These are phyloP conservation scores for Cetonia aurata DNA, from an alignment of 2,888 invertebrate species.

Conservation along the genomic window DNA sequence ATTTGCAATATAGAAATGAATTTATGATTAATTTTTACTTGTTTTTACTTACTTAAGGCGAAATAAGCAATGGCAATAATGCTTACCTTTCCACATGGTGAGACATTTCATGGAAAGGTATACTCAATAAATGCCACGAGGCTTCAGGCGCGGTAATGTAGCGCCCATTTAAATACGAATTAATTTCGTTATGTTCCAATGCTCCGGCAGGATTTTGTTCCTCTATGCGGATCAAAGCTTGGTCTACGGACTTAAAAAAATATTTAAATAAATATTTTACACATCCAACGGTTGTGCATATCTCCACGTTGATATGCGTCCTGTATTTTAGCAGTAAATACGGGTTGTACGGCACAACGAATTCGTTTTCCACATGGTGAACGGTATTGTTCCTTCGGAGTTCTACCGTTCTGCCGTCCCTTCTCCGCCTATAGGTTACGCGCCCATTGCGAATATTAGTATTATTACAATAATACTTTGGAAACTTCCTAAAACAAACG, in stretches of 20 bases:
- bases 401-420: conserved; percentile 45
- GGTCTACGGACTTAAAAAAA: conserved; percentile 31
- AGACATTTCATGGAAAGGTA: conserved; percentile 3
- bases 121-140: conserved; percentile 7
- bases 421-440: too few species aligned
- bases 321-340: conserved; percentile 51
- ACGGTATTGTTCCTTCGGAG: background rate
- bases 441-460: too few species aligned
- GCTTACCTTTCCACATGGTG: conserved; percentile 39
- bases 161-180: background rate
- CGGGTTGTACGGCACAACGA: too few species aligned
- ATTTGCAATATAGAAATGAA: too few species aligned
- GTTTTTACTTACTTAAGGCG: too few species aligned
- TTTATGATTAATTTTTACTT: too few species aligned
- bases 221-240: too few species aligned
- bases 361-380: conserved; percentile 55
- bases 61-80: too few species aligned
- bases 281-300: conserved; percentile 49
- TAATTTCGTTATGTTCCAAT: too few species aligned
- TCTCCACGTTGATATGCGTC: conserved; percentile 57
- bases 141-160: conserved; percentile 21
- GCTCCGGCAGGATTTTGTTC: background rate
- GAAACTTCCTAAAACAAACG: conserved; percentile 56
- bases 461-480: conserved; percentile 51
- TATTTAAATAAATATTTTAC: conserved; percentile 57